Evolutionary conservation across 2,113 vertebrate genomes (phyloP).

Genomic region (Otis tarda): DNA sequence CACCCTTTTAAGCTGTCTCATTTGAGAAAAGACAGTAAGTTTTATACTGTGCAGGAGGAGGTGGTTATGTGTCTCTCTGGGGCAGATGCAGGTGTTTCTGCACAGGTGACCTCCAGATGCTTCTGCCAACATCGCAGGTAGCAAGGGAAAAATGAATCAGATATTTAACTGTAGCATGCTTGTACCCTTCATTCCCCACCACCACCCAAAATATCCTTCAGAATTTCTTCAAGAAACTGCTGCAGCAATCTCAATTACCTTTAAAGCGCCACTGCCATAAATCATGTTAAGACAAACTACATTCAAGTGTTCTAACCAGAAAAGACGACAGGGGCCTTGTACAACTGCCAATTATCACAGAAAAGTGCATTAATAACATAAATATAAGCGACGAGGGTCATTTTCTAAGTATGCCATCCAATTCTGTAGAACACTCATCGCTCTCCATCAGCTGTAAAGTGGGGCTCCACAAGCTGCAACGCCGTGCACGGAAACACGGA

Average conservation of each 20-base stretch:
- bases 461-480: not conserved
- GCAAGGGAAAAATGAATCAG: not conserved
- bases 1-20: conserved; percentile 41
- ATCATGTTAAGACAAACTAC: not conserved
- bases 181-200: not conserved
- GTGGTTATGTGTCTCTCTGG: not conserved
- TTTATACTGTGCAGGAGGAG: not conserved
- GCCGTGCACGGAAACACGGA: accelerated
- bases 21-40: not conserved
- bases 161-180: not conserved
- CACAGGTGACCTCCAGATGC: not conserved
- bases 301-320: not conserved
- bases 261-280: conserved; percentile 7
- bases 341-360: not conserved
- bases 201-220: not conserved
- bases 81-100: not conserved
- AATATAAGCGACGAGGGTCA: conserved; percentile 20
- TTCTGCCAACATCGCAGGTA: not conserved
- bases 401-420: not conserved
- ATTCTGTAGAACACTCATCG: not conserved
- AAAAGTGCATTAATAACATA: conserved; percentile 39
- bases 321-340: conserved; percentile 10
- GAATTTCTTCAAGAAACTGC: not conserved
- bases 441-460: not conserved
- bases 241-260: conserved; percentile 43